Evolutionary conservation across 2,113 vertebrate species (phyloP), one percentile per base, ranked within the genome.

Genomic region (Bothrops jararaca): DNA sequence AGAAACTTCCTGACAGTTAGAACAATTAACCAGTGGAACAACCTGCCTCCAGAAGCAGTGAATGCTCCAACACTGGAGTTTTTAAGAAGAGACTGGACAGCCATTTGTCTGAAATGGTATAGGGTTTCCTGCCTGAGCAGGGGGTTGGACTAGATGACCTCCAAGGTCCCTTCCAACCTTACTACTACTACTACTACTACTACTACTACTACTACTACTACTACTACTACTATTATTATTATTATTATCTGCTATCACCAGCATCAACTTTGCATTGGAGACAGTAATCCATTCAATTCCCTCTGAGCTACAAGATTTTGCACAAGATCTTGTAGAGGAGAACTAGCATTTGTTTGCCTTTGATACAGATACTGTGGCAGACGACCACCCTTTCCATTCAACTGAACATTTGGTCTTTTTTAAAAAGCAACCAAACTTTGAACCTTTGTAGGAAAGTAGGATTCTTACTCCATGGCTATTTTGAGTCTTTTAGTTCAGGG

Each of bases 181-280:
- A 42, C 2, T 42, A 2, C 3, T 42, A 2, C 3, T 42, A 2
- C 3, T 42, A 42, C 3, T 42, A 42, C 3, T 42, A 2, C 3
- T 42, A 42, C 3, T 42, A 3, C 3, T 42, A 2, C 3, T 42
- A 2, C 3, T 42, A 2, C 3, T 42, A 42, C 3, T 42, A 42
- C 3, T 42, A 2, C 3, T 42, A 42, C 3, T 42, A 3, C 3
- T 42, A 3, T 42, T 42, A 42, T 42, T 42, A 42, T 42, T 42
- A 42, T 2, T 42, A 42, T 42, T 42, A 39, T 3, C 8, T 91
- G 80, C 92, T 24, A 45, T 89, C 69, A 58, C 54, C 26, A 58
- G 53, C 15, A 39, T 85, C 50, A 2, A 18, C 48, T 26, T 22
- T 23, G 39, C 26, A 60, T 26, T 5, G 11, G 86, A 89, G 58